A percentile compares a stretch with the other conserved stretches of the same genome.
These are phyloP conservation scores for Alces alces DNA, from an alignment of 2,113 vertebrate genomes.

Conservation along the genomic window DNA sequence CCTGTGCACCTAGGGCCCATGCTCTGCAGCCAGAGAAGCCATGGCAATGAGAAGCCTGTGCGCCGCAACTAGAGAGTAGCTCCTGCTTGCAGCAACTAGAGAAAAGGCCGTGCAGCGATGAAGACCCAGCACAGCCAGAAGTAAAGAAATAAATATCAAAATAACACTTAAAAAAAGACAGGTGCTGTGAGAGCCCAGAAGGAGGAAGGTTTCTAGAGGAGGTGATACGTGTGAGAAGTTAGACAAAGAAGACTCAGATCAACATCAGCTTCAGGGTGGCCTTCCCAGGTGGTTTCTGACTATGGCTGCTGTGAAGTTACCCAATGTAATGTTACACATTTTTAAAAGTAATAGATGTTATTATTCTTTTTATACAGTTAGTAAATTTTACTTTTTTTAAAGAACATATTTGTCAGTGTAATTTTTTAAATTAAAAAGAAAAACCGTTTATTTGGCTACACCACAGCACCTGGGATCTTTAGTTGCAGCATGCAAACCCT, in stretches of 20 bases:
- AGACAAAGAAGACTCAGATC: not conserved
- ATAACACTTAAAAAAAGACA: not conserved
- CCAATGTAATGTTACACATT: not conserved
- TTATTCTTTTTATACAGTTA: not conserved
- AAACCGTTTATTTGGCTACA: not conserved
- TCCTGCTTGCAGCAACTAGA: rapidly evolving
- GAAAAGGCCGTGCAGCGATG: not conserved
- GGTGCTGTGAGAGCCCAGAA: not conserved
- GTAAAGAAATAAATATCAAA: not conserved
- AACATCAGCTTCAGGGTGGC: not conserved
- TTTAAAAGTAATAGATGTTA: not conserved
- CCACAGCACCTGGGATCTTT: not conserved
- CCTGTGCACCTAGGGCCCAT: not conserved
- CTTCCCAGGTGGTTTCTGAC: not conserved
- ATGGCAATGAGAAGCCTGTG: not conserved
- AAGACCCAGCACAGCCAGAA: not conserved
- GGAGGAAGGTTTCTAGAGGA: not conserved
- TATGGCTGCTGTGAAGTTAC: not conserved
- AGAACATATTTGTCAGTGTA: not conserved
- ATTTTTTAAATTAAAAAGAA: not conserved
- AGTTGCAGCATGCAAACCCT: not conserved
- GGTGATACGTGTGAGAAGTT: not conserved
- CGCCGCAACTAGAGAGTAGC: not conserved
- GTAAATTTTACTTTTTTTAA: not conserved
- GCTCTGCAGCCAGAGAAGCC: not conserved